Evolutionary conservation across 2,797 vertebrate species (phyloP).

Genomic region (Karalla daura): DNA sequence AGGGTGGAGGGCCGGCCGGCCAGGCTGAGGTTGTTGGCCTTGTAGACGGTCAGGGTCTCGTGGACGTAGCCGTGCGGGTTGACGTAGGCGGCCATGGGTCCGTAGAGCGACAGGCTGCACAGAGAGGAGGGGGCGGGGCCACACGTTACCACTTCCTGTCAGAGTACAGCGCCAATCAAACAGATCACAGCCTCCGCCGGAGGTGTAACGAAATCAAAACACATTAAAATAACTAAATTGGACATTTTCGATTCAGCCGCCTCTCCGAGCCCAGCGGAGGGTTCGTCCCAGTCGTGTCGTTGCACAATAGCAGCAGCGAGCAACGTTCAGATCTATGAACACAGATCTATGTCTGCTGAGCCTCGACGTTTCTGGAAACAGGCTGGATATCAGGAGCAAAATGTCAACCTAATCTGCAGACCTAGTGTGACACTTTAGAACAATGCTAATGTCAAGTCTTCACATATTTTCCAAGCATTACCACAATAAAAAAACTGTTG

Average conservation of each 20-base stretch:
- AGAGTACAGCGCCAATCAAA: constrained; percentile 2
- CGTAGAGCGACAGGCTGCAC: constrained; percentile 92
- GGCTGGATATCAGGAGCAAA: no score
- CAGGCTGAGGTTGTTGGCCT: constrained; percentile 93
- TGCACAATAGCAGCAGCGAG: not conserved
- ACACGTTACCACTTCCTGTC: not conserved
- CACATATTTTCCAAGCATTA: no score
- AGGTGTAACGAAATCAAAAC: not conserved
- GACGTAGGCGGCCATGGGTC: constrained; percentile 98
- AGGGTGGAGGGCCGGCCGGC: constrained; percentile 92
- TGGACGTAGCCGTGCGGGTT: constrained; percentile 98
- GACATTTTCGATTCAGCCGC: not conserved
- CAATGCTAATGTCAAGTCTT: no score
- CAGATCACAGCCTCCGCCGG: not conserved
- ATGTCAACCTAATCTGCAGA: no score
- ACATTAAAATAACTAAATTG: not conserved
- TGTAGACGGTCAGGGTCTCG: constrained; percentile 96
- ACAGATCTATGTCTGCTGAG: no score
- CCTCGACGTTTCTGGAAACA: no score
- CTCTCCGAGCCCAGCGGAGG: not conserved
- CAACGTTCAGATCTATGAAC: not conserved
- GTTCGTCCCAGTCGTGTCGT: not conserved
- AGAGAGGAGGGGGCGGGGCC: constrained; percentile 2
- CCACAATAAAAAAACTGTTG: no score
- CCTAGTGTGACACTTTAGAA: no score